phyloP scores from a whole-genome alignment of 92 coral and sea anemone species.

The Palythoa grandis region DNA sequence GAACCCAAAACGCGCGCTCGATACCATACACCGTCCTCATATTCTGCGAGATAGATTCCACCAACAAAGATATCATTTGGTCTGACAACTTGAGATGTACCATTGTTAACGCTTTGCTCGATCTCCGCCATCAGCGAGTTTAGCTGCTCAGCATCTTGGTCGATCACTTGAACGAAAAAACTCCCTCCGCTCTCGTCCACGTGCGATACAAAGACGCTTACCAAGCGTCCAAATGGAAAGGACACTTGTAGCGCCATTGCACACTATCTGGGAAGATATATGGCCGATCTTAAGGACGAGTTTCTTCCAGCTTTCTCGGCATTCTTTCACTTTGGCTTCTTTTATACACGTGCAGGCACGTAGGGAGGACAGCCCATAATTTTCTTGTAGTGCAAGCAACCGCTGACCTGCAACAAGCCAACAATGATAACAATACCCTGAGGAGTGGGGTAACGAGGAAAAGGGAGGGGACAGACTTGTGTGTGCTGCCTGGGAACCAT shows the following conservation, averaged over 20 bases:
- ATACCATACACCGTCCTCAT: constrained; percentile 88
- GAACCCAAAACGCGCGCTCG: constrained; percentile 84
- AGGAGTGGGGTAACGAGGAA: too few species aligned
- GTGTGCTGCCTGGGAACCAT: too few species aligned
- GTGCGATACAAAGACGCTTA: constrained; percentile 90
- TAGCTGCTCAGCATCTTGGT: constrained; percentile 79
- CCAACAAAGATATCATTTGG: constrained; percentile 68
- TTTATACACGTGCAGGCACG: constrained; percentile 39
- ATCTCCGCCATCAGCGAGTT: constrained; percentile 86
- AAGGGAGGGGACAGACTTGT: too few species aligned
- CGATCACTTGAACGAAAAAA: constrained; percentile 89
- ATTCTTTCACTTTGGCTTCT: neutral
- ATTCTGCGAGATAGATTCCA: constrained; percentile 79
- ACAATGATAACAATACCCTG: too few species aligned
- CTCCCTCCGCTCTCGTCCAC: constrained; percentile 78
- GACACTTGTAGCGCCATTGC: constrained; percentile 83
- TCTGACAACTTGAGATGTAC: constrained; percentile 48
- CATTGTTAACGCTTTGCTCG: constrained; percentile 65
- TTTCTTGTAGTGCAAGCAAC: constrained; percentile 11
- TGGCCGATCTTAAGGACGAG: neutral
- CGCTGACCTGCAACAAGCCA: neutral
- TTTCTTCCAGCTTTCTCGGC: neutral
- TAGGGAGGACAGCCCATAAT: constrained; percentile 51
- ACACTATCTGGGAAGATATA: neutral
- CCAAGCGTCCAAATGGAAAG: constrained; percentile 86